Percentiles rank a stretch among this genome's conserved stretches.
Evolutionary conservation across 2,888 invertebrate genomes (phyloP).

Genomic region (Tyria jacobaeae): DNA sequence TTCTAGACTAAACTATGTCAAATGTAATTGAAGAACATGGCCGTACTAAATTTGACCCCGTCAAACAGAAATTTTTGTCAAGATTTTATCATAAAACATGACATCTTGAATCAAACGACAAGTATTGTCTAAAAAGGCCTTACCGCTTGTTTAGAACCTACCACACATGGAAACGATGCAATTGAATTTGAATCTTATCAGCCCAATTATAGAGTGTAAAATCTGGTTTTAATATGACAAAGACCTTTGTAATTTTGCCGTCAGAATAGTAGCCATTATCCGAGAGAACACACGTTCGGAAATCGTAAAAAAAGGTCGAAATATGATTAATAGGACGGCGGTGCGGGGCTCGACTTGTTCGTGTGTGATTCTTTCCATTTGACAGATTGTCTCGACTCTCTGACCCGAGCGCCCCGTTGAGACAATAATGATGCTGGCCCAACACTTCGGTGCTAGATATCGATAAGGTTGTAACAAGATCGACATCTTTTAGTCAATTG

Average conservation of each 20-base stretch:
- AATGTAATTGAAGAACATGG: constrained; percentile 80
- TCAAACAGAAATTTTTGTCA: constrained; percentile 79
- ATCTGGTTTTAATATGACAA: constrained; percentile 27
- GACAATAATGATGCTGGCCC: constrained; percentile 78
- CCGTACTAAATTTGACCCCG: constrained; percentile 76
- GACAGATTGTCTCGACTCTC: constrained; percentile 86
- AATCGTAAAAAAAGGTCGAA: constrained; percentile 82
- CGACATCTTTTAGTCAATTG: background rate
- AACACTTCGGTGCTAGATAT: constrained; percentile 63
- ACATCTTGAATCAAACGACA: constrained; percentile 83
- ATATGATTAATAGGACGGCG: constrained; percentile 85
- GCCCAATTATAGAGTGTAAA: constrained; percentile 37
- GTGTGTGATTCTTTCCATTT: constrained; percentile 85
- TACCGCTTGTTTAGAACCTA: constrained; percentile 61
- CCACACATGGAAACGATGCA: constrained; percentile 36
- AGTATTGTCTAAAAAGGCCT: constrained; percentile 75
- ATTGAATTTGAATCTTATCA: constrained; percentile 45
- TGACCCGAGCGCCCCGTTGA: constrained; percentile 83
- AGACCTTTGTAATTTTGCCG: constrained; percentile 63
- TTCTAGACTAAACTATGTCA: constrained; percentile 69
- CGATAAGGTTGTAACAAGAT: constrained; percentile 52
- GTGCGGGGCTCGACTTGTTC: constrained; percentile 67
- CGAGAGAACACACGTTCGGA: constrained; percentile 81
- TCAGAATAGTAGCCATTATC: constrained; percentile 80
- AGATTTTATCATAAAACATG: constrained; percentile 81